A percentile compares a stretch with the other conserved stretches of the same genome.
Conservation (phyloP, 1,140 invertebrate species). For the Drosophila oshimai region DNA sequence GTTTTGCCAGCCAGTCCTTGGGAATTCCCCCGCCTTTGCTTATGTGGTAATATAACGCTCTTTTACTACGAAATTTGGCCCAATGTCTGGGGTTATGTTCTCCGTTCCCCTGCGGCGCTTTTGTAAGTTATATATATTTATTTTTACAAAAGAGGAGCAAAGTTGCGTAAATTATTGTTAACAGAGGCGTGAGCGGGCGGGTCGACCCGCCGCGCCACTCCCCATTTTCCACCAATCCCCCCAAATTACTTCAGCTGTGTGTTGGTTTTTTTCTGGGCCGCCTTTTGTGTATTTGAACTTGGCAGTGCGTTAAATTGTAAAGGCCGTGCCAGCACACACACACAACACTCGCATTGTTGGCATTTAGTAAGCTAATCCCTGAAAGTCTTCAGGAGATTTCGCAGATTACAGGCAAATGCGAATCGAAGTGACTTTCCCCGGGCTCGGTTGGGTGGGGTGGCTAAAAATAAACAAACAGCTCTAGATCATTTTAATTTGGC, state of each 20-base stretch:
- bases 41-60: slow-evolving; percentile 66
- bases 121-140: slow-evolving; percentile 67
- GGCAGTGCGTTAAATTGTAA: slow-evolving; percentile 80
- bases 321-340: slow-evolving; percentile 57
- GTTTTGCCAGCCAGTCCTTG: slow-evolving; percentile 43
- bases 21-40: slow-evolving; percentile 3
- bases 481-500: slow-evolving; percentile 73
- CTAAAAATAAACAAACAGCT: slow-evolving; percentile 57
- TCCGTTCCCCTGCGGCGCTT: slow-evolving; percentile 43
- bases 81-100: slow-evolving; percentile 40
- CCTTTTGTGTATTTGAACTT: slow-evolving; percentile 80
- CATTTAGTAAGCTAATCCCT: slow-evolving; percentile 69
- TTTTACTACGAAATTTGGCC: slow-evolving; percentile 71
- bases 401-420: slow-evolving; percentile 59
- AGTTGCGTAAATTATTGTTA: slow-evolving; percentile 81
- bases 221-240: background rate
- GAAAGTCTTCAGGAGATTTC: slow-evolving; percentile 66
- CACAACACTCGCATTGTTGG: slow-evolving; percentile 30
- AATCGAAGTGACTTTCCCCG: slow-evolving; percentile 54
- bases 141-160: slow-evolving; percentile 80
- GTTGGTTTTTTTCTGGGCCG: slow-evolving; percentile 41
- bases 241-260: slow-evolving; percentile 20
- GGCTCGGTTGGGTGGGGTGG: slow-evolving; percentile 18
- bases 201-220: background rate
- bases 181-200: slow-evolving; percentile 68